Evolutionary conservation across 2,113 vertebrate species (phyloP).

Genomic region (Cheirogaleus medius): DNA sequence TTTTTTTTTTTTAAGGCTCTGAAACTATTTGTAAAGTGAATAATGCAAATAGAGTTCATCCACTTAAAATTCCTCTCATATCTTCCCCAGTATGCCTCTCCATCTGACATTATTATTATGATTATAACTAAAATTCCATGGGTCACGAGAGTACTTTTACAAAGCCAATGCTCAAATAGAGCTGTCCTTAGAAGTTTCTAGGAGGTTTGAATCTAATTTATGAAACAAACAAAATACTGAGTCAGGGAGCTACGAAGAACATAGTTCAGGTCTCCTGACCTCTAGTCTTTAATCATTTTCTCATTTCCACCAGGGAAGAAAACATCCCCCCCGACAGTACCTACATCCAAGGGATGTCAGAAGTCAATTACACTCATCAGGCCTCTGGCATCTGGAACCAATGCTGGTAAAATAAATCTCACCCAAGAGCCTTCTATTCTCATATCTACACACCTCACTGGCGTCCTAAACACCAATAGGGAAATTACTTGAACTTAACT

Average conservation of each 20-base stretch:
- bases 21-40: conserved; percentile 57
- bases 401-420: background rate
- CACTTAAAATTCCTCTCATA: conserved; percentile 72
- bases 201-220: background rate
- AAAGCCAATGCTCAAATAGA: background rate
- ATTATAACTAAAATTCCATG: conserved; percentile 58
- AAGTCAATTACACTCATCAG: background rate
- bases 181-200: background rate
- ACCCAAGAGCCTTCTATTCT: background rate
- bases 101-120: conserved; percentile 48
- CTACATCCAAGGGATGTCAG: background rate
- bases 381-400: background rate
- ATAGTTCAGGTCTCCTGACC: background rate
- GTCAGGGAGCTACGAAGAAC: background rate
- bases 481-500: conserved; percentile 29
- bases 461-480: background rate
- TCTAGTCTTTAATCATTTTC: background rate
- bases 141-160: background rate
- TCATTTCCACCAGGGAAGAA: background rate
- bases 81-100: conserved; percentile 42
- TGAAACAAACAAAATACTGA: background rate
- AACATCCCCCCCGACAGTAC: background rate
- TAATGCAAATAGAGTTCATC: conserved; percentile 47
- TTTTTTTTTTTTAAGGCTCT: background rate
- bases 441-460: background rate